Percentiles rank a stretch among this genome's conserved stretches.
Conservation (phyloP, 1,140 invertebrate species). For the Eufriesea mexicana region DNA sequence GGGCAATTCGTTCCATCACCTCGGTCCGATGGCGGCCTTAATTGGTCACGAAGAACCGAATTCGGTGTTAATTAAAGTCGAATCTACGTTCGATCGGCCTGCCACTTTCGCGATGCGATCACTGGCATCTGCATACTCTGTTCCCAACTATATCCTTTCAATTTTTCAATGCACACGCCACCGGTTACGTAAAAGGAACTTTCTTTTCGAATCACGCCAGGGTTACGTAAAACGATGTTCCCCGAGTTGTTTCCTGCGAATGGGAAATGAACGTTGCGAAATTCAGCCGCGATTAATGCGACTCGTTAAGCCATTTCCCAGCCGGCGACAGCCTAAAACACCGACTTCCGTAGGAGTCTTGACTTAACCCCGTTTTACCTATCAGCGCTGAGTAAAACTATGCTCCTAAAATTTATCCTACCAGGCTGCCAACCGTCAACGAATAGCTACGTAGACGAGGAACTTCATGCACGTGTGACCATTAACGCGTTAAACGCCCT, state of each 20-base stretch:
- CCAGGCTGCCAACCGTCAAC: too few relatives aligned
- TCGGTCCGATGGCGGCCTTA: not conserved
- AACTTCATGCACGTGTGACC: too few relatives aligned
- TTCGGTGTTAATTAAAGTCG: conserved; percentile 6
- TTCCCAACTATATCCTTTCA: not conserved
- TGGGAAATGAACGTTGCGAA: not conserved
- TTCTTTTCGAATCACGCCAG: conserved; percentile 16
- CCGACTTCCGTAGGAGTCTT: too few relatives aligned
- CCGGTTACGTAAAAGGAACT: conserved; percentile 29
- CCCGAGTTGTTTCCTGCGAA: not conserved
- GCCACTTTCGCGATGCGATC: not conserved
- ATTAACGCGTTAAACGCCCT: too few relatives aligned
- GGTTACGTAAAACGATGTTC: conserved; percentile 9
- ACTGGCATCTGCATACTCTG: not conserved
- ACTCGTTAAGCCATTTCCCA: too few relatives aligned
- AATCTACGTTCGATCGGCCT: not conserved
- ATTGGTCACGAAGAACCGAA: conserved; percentile 11
- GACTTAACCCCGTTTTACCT: too few relatives aligned
- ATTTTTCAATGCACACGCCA: not conserved
- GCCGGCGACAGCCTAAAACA: too few relatives aligned
- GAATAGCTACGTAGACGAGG: too few relatives aligned
- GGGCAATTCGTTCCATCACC: not conserved
- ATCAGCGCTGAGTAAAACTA: too few relatives aligned
- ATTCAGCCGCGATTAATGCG: not conserved
- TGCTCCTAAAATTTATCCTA: too few relatives aligned